Percentiles rank a stretch among this genome's conserved stretches.
Evolutionary conservation across 2,797 vertebrate genomes (phyloP).

Genomic region (Eutrigla gurnardus): DNA sequence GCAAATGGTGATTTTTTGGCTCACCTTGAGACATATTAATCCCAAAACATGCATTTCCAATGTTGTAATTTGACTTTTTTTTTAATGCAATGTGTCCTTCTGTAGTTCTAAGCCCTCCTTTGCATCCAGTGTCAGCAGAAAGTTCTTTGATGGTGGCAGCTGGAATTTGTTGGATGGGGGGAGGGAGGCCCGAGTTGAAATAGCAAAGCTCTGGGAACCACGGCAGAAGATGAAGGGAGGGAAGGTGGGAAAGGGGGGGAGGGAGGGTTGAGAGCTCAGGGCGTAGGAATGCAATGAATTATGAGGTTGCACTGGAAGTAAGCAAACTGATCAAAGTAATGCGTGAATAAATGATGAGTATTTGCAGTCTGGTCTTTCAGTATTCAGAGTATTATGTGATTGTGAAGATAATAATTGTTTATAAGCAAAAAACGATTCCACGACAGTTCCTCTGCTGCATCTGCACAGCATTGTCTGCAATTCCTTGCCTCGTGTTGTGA

Average conservation of each 20-base stretch:
- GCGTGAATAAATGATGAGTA: constrained; percentile 35
- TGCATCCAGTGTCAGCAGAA: constrained; percentile 52
- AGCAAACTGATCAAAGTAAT: constrained; percentile 35
- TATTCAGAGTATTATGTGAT: too few species aligned
- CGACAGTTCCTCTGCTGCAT: background rate
- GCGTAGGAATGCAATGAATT: constrained; percentile 56
- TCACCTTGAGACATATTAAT: background rate
- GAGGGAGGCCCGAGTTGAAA: constrained; percentile 59
- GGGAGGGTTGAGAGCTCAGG: background rate
- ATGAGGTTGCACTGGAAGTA: constrained; percentile 41
- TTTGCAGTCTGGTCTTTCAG: constrained; percentile 1
- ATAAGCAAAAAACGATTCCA: background rate
- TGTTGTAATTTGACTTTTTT: constrained; percentile 10
- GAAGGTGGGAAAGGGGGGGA: constrained; percentile 41
- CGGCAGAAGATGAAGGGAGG: constrained; percentile 59
- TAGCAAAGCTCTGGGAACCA: constrained; percentile 72
- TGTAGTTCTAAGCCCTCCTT: constrained; percentile 30
- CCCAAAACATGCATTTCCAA: background rate
- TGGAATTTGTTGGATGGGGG: constrained; percentile 73
- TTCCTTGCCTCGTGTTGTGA: constrained; percentile 35
- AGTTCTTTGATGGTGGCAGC: constrained; percentile 72
- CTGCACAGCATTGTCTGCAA: constrained; percentile 31
- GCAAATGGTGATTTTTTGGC: background rate
- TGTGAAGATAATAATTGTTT: background rate
- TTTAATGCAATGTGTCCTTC: constrained; percentile 26